These are phyloP conservation scores for Mycetomoellerius zeteki DNA, from an alignment of 1,140 invertebrate genomes.

Conservation along the genomic window DNA sequence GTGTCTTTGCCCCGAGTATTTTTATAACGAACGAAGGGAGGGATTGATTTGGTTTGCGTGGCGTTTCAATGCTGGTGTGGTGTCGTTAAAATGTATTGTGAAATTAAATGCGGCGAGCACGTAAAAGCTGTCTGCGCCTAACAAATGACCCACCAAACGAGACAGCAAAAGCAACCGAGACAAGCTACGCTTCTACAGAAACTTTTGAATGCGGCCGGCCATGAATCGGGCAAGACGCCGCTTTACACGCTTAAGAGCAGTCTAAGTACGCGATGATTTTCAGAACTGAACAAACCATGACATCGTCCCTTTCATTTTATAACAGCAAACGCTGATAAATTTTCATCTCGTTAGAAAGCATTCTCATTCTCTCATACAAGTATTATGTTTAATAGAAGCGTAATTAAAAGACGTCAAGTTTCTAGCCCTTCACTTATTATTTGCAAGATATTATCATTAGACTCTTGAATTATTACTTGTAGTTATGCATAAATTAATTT, in stretches of 20 bases:
- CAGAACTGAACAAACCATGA: slow-evolving; percentile 31
- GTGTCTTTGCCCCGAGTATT: slow-evolving; percentile 15
- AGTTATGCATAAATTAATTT: background rate
- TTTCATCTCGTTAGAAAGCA: slow-evolving; percentile 31
- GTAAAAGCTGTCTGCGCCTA: slow-evolving; percentile 71
- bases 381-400: background rate
- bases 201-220: slow-evolving; percentile 38
- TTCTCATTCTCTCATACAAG: background rate
- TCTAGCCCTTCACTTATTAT: background rate
- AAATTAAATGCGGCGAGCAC: slow-evolving; percentile 69
- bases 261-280: slow-evolving; percentile 47
- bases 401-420: slow-evolving; percentile 7
- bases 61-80: slow-evolving; percentile 50
- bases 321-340: slow-evolving; percentile 41
- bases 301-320: slow-evolving; percentile 12
- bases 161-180: slow-evolving; percentile 29
- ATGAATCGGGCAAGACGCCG: slow-evolving; percentile 56
- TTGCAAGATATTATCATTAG: background rate
- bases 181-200: slow-evolving; percentile 42
- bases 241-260: slow-evolving; percentile 25
- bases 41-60: slow-evolving; percentile 47
- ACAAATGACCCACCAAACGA: slow-evolving; percentile 64
- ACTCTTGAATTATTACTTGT: background rate
- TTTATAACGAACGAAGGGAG: slow-evolving; percentile 28
- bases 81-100: slow-evolving; percentile 71